Evolutionary conservation across 2,797 vertebrate species (phyloP), one percentile per base, ranked within the genome.

Genomic region (Malurus leucopterus): DNA sequence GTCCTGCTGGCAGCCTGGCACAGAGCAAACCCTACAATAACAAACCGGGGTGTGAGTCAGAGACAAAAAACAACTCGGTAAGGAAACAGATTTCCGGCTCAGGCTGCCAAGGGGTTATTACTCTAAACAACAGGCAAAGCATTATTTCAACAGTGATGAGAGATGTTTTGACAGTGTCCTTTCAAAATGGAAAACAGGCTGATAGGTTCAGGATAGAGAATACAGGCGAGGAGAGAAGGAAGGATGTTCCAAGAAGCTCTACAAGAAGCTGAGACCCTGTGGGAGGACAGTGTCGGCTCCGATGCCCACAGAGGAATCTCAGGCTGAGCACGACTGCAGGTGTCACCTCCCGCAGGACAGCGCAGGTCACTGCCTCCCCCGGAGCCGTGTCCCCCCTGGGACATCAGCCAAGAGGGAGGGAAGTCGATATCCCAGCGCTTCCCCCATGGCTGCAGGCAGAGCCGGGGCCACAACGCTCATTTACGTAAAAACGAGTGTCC

Each of bases 71-170:
- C 92, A 95, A 90, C 93, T 90, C 20, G 24, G 85, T 89, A 94
- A 95, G 92, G 92, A 96, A 95, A 88, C 93, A 93, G 93, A 92
- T 95, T 96, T 95, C 95, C 86, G 71, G 93, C 91, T 89, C 84
- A 38, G 84, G 89, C 94, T 95, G 95, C 95, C 95, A 94, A 87
- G 73, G 92, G 91, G 88, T 90, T 93, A 94, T 92, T 95, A 93
- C 89, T 95, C 89, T 85, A 93, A 95, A 95, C 94, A 92, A 94
- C 92, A 91, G 89, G 91, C 73, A 46, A 84, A 90, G 89, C 81
- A 86, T 93, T 94, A 95, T 95, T 95, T 95, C 93, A 94, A 73
- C 93, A 92, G 86, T 68, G 88, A 95, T 84, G 88, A 95, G 92
- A 94, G 92, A 94, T 93, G 91, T 94, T 93, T 95, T 89, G 91